phyloP scores from a whole-genome alignment of 2,888 invertebrate genomes.

The Meghimatium bilineatum region DNA sequence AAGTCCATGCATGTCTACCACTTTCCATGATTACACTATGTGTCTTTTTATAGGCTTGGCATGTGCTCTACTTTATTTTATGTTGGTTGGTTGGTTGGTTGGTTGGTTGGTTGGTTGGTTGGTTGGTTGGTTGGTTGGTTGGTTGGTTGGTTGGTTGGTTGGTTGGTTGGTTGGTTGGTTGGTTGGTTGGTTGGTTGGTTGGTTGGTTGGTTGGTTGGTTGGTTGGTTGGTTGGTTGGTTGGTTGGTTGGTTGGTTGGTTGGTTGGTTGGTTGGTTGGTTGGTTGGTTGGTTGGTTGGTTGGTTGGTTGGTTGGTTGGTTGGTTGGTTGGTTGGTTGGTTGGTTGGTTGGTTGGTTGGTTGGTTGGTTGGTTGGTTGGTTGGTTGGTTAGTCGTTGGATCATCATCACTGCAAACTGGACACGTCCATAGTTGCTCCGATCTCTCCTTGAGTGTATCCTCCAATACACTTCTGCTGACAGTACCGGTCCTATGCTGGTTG shows the following conservation, averaged over 20 bases:
- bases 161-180: neutral
- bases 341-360: neutral
- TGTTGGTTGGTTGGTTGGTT: too few relatives aligned
- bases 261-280: neutral
- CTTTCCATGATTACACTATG: too few relatives aligned
- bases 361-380: constrained; percentile 7
- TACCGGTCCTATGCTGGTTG: too few relatives aligned
- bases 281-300: constrained; percentile 3
- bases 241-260: neutral
- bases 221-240: neutral
- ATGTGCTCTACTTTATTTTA: too few relatives aligned
- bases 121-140: neutral
- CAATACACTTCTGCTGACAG: too few relatives aligned
- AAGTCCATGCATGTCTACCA: too few relatives aligned
- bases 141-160: neutral
- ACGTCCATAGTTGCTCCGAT: too few relatives aligned
- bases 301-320: constrained; percentile 5
- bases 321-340: neutral
- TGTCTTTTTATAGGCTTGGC: too few relatives aligned
- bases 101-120: neutral
- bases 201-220: neutral
- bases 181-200: constrained; percentile 1
- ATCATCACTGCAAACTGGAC: too few relatives aligned
- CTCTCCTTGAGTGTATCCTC: too few relatives aligned
- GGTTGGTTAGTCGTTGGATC: too few relatives aligned